Base-by-base conservation (phyloP, 2,797 vertebrate genomes). In the Heterohyrax brucei region DNA sequence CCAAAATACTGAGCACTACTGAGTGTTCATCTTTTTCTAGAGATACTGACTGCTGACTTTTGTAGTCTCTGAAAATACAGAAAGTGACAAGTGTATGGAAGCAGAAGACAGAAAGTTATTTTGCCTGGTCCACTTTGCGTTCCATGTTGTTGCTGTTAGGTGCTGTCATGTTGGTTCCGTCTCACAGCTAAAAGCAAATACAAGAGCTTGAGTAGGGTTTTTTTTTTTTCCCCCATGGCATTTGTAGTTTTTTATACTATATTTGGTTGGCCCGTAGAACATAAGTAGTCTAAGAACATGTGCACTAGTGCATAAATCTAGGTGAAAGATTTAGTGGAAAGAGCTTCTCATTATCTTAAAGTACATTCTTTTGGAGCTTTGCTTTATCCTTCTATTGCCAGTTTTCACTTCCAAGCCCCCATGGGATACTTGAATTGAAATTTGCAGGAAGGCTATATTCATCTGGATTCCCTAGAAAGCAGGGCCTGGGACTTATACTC, bases 341-440 rank as follows among this genome's bases (percentile, higher is more conserved):
- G 83, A 53, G 26, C 19, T 44, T 21, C 48, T 24, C 12, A 50
- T 81, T 81, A 64, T 64, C 75, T 89, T n/a, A 92, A 1, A 39
- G 16, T 92, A 75, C 48, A 5, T 87, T n/a, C 19, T 78, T 68
- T 92, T 64, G 64, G 53, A 93, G 5, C 22, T 93, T 85, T 61
- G 21, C 10, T 68, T 87, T 39, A 48, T 87, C 50, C 8, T 46
- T 94, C 24, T 50, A 2, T 77, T 84, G 22, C 73, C n/a, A 70
- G 66, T 66, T 78, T 89, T 84, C 0, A 22, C 3, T 10, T 12
- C 18, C 59, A 14, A 4, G 18, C 1, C 9, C n/a, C 50, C 48
- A 61, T 44, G 26, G 16, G 16, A n/a, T 53, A 66, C 24, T 90
- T 91, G 44, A 66, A 81, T 77, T 66, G 62, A 30, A 76, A 44